Conservation (phyloP, 1,140 invertebrate genomes). For the Ectropis grisescens region DNA sequence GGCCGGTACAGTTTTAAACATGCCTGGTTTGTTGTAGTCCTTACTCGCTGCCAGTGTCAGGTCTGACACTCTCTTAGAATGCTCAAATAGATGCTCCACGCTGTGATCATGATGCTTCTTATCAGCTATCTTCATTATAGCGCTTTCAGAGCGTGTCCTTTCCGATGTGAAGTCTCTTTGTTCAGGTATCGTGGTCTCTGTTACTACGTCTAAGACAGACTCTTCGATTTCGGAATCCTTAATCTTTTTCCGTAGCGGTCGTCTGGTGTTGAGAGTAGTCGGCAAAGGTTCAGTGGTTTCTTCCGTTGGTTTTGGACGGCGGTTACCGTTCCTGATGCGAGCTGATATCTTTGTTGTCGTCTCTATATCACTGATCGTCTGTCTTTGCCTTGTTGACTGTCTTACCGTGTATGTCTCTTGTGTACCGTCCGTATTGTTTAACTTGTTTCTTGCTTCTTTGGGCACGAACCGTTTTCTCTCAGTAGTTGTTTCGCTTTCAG, state of each 20-base stretch:
- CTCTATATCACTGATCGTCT: slow-evolving; percentile 21
- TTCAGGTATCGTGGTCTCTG: slow-evolving; percentile 34
- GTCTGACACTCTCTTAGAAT: slow-evolving; percentile 72
- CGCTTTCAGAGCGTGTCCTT: slow-evolving; percentile 61
- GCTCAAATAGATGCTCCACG: slow-evolving; percentile 52
- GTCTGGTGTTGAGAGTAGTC: slow-evolving; percentile 28
- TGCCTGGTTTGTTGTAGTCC: slow-evolving; percentile 71
- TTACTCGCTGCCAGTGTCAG: slow-evolving; percentile 71
- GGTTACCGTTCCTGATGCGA: slow-evolving; percentile 41
- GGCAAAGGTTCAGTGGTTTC: slow-evolving; percentile 36
- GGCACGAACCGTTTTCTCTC: slow-evolving; percentile 63
- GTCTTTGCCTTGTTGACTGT: slow-evolving; percentile 26
- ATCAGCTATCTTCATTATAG: slow-evolving; percentile 70
- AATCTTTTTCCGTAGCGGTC: slow-evolving; percentile 46
- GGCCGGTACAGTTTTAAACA: slow-evolving; percentile 68
- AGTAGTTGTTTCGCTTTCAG: slow-evolving; percentile 47
- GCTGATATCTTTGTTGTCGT: slow-evolving; percentile 48
- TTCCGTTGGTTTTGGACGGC: slow-evolving; percentile 41
- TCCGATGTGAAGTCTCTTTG: slow-evolving; percentile 58
- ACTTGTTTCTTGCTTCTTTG: slow-evolving; percentile 60
- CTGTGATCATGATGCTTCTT: slow-evolving; percentile 48
- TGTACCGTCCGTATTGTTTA: slow-evolving; percentile 33
- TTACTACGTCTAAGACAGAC: slow-evolving; percentile 52
- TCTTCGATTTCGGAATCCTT: slow-evolving; percentile 50
- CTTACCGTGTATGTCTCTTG: slow-evolving; percentile 30